Evolutionary conservation across 2,888 invertebrate species (phyloP).

Genomic region (Aphrophora alni): DNA sequence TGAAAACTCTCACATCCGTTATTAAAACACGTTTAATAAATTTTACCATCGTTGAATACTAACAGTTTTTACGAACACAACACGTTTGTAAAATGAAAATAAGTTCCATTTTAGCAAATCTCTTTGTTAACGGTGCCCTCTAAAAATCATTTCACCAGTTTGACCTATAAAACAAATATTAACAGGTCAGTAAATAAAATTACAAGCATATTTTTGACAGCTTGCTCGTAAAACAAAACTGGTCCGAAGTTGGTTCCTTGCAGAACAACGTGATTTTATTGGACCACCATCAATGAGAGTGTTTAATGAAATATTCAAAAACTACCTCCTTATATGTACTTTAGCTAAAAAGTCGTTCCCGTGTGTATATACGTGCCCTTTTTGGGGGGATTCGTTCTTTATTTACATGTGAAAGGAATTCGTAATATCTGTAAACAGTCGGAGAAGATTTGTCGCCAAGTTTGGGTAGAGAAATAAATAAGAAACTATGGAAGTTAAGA

Average conservation of each 20-base stretch:
- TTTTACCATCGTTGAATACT: not conserved
- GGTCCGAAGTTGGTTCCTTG: not conserved
- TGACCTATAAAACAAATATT: not conserved
- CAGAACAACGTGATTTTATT: not conserved
- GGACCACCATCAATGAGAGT: not conserved
- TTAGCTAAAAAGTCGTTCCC: not conserved
- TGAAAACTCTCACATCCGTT: too few relatives aligned
- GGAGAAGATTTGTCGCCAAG: not conserved
- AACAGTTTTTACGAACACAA: not conserved
- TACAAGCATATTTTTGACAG: not conserved
- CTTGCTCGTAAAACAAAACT: not conserved
- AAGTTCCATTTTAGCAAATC: not conserved
- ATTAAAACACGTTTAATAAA: not conserved
- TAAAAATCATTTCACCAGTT: not conserved
- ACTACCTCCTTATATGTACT: conserved; percentile 2
- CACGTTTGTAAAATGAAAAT: not conserved
- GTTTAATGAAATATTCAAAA: conserved; percentile 3
- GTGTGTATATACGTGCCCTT: not conserved
- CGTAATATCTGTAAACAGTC: not conserved
- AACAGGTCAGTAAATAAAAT: not conserved
- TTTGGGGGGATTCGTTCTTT: not conserved
- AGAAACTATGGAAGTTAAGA: too few relatives aligned
- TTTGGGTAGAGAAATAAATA: not conserved
- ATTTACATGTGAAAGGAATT: not conserved
- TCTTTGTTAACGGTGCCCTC: not conserved